A percentile compares a stretch with the other conserved stretches of the same genome.
Evolutionary conservation across 2,797 vertebrate species (phyloP).

Genomic region (Lagocephalus sceleratus): DNA sequence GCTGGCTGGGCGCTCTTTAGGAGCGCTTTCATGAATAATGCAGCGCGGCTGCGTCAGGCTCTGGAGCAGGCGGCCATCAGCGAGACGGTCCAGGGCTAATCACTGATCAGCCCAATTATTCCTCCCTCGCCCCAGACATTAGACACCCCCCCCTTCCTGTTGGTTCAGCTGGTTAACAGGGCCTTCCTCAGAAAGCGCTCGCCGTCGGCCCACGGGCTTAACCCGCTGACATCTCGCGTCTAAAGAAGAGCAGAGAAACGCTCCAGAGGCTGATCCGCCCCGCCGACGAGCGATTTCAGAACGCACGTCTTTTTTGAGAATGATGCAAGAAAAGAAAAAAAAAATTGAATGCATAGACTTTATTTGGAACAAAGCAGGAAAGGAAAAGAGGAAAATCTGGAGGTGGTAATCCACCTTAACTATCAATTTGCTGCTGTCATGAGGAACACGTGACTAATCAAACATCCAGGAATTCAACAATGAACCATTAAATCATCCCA

Average conservation of each 20-base stretch:
- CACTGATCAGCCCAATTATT: conserved; percentile 38
- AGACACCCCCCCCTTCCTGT: conserved; percentile 9
- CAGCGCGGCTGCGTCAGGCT: conserved; percentile 45
- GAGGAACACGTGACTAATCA: conserved; percentile 1
- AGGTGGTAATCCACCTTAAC: conserved; percentile 19
- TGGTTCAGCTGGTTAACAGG: conserved; percentile 32
- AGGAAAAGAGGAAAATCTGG: conserved; percentile 37
- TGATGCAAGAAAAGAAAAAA: conserved; percentile 2
- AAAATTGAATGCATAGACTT: conserved; percentile 44
- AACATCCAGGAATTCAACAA: neutral
- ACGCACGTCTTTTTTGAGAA: neutral
- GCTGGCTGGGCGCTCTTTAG: conserved; percentile 39
- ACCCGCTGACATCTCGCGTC: neutral
- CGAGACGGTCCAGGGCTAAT: conserved; percentile 19
- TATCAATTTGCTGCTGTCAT: conserved; percentile 2
- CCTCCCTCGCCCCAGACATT: conserved; percentile 11
- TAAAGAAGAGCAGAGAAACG: neutral
- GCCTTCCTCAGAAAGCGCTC: conserved; percentile 1
- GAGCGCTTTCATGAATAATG: conserved; percentile 69
- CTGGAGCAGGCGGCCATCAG: conserved; percentile 39
- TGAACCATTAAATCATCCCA: neutral
- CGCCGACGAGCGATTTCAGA: neutral
- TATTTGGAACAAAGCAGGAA: conserved; percentile 54
- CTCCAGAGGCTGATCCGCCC: neutral
- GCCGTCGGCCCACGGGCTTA: neutral